Evolutionary conservation across 2,888 invertebrate genomes (phyloP), one percentile per base, ranked within the genome.

Genomic region (Rutpela maculata): DNA sequence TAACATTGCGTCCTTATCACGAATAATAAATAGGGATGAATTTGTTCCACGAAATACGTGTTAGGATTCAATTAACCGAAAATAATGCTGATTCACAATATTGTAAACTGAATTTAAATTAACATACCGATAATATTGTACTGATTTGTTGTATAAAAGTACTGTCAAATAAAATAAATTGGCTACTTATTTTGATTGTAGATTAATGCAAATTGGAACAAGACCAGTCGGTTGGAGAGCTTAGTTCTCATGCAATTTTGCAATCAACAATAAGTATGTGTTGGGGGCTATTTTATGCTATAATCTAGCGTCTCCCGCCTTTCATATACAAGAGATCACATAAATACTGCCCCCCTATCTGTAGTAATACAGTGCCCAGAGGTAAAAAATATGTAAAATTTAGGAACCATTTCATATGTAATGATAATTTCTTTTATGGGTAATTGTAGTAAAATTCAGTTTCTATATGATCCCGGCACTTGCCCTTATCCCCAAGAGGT

Each of bases 171-270:
- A 63, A 63, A 63, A 63, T 63, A 35, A n/a, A 50, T 50, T 50
- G 62, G 35, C 35, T 35, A 63, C 35, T 67, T 67, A 50, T 55
- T 55, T 55, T 67, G 26, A 50, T 67, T 55, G 56, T 22, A 56
- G 22, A 67, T 67, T 50, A 67, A 67, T 67, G 67, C 67, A 67
- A 67, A 67, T 67, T 56, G 67, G 55, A 55, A 67, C 67, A 67
- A 26, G 22, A 67, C 67, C 19, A 55, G 22, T 15, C 67, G 22
- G 55, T 50, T 55, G 12, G 43, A 67, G 22, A 55, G 31, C 26
- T 55, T 17, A 55, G 67, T 67, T 67, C 56, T 67, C 67, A 67
- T 67, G 67, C 67, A 67, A 67, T 67, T 67, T 67, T 67, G 67
- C 31, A 67, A 67, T 67, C 56, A 67, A 67, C 67, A 67, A n/a